These are phyloP conservation scores for Cyprinodon variegatus DNA, from an alignment of 2,113 vertebrate species.

Conservation along the genomic window DNA sequence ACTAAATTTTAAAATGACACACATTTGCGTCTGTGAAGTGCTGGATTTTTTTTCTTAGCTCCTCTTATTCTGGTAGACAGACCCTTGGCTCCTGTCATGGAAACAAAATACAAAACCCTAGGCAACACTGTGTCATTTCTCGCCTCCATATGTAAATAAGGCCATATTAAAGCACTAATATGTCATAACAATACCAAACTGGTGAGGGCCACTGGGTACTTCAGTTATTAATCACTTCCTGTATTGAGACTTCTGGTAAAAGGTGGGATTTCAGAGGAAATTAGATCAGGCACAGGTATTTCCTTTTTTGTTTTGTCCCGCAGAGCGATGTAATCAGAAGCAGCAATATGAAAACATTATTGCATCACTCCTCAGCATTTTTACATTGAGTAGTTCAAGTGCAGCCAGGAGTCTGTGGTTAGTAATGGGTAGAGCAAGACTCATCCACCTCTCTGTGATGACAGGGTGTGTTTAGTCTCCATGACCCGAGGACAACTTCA, in stretches of 20 bases:
- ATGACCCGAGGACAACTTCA: slow-evolving; percentile 42
- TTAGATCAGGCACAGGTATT: slow-evolving; percentile 46
- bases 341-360: slow-evolving; percentile 61
- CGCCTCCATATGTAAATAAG: slow-evolving; percentile 71
- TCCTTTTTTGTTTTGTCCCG: slow-evolving; percentile 21
- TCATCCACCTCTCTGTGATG: slow-evolving; percentile 56
- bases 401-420: slow-evolving; percentile 44
- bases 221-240: slow-evolving; percentile 77
- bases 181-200: slow-evolving; percentile 51
- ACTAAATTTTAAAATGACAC: slow-evolving; percentile 54
- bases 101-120: slow-evolving; percentile 70
- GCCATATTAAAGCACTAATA: slow-evolving; percentile 65
- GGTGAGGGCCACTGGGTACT: slow-evolving; percentile 48
- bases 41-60: slow-evolving; percentile 47
- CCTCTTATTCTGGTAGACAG: slow-evolving; percentile 58
- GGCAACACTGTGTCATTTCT: slow-evolving; percentile 64
- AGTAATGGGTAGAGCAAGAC: slow-evolving; percentile 63
- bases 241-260: slow-evolving; percentile 72
- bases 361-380: slow-evolving; percentile 67
- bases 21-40: slow-evolving; percentile 21
- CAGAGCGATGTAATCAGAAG: slow-evolving; percentile 48
- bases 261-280: slow-evolving; percentile 37
- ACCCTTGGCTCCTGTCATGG: slow-evolving; percentile 58
- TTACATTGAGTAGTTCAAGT: slow-evolving; percentile 58
- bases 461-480: slow-evolving; percentile 74